Evolutionary conservation across 2,888 invertebrate species (phyloP).

Genomic region (Aleiodes testaceus): DNA sequence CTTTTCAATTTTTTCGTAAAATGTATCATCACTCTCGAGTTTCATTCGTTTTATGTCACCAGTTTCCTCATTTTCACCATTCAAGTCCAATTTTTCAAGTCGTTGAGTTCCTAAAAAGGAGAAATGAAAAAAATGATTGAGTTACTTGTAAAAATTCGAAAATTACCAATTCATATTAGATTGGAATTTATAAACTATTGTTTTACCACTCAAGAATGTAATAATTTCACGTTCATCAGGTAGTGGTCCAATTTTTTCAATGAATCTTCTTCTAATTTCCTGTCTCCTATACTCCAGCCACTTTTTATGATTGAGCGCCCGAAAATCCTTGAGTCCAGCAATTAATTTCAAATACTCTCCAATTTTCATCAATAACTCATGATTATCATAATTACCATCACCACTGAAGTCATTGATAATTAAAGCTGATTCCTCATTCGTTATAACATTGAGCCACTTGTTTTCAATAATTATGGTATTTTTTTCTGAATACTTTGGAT

Average conservation of each 20-base stretch:
- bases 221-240: constrained; percentile 21
- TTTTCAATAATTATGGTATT: constrained; percentile 9
- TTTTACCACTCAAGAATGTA: constrained; percentile 16
- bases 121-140: too few relatives aligned
- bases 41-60: background rate
- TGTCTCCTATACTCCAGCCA: constrained; percentile 8
- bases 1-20: constrained; percentile 12
- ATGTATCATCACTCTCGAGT: constrained; percentile 7
- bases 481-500: constrained; percentile 1
- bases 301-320: constrained; percentile 11
- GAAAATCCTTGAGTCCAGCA: constrained; percentile 10
- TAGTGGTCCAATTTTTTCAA: constrained; percentile 12
- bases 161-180: too few relatives aligned
- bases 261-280: background rate
- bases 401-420: background rate
- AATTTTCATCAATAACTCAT: background rate
- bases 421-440: constrained; percentile 9
- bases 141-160: too few relatives aligned
- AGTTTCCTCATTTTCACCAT: background rate
- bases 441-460: constrained; percentile 18
- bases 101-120: constrained; percentile 3
- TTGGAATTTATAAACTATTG: background rate
- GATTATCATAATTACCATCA: background rate
- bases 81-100: constrained; percentile 1
- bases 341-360: constrained; percentile 9